Conservation (phyloP, 1,140 invertebrate genomes). For the Drosophila yakuba region DNA sequence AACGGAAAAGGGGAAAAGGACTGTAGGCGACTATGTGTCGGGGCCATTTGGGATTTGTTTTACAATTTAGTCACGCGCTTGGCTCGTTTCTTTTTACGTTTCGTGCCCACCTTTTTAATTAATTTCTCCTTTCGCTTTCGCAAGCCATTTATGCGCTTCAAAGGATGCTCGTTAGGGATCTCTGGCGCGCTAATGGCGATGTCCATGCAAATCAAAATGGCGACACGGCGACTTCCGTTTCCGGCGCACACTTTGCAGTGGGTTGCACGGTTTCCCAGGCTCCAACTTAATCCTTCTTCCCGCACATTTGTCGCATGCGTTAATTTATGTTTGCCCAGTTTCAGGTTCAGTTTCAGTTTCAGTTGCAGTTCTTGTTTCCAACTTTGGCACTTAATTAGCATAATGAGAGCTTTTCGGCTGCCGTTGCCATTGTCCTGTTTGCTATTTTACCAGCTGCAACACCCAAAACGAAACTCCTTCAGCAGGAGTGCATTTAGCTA, state of each 20-base stretch:
- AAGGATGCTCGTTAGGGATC: slow-evolving; percentile 46
- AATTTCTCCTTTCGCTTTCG: slow-evolving; percentile 58
- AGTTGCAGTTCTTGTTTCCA: slow-evolving; percentile 42
- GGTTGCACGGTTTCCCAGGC: too few relatives aligned
- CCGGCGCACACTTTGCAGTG: slow-evolving; percentile 11
- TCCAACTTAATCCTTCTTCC: slow-evolving; percentile 16
- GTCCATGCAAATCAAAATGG: slow-evolving; percentile 75
- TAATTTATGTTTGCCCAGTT: slow-evolving; percentile 68
- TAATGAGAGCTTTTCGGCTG: slow-evolving; percentile 50
- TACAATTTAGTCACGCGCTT: slow-evolving; percentile 72
- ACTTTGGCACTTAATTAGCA: slow-evolving; percentile 67
- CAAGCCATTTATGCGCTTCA: slow-evolving; percentile 56
- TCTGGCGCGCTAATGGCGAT: slow-evolving; percentile 37
- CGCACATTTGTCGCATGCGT: slow-evolving; percentile 72
- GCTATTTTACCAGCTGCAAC: slow-evolving; percentile 25
- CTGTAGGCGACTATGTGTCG: slow-evolving; percentile 18
- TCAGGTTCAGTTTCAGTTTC: slow-evolving; percentile 43
- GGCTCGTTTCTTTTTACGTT: slow-evolving; percentile 56
- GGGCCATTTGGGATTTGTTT: slow-evolving; percentile 63
- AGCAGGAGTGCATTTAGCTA: slow-evolving; percentile 48
- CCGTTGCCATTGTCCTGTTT: slow-evolving; percentile 23
- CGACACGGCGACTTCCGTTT: slow-evolving; percentile 70
- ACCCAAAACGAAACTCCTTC: slow-evolving; percentile 51
- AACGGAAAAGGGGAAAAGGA: neutral
- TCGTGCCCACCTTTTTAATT: slow-evolving; percentile 72